Evolutionary conservation across 64 coral and sea anemone species (phyloP), one percentile per base, ranked within the genome.

Genomic region (Stylophora pistillata): DNA sequence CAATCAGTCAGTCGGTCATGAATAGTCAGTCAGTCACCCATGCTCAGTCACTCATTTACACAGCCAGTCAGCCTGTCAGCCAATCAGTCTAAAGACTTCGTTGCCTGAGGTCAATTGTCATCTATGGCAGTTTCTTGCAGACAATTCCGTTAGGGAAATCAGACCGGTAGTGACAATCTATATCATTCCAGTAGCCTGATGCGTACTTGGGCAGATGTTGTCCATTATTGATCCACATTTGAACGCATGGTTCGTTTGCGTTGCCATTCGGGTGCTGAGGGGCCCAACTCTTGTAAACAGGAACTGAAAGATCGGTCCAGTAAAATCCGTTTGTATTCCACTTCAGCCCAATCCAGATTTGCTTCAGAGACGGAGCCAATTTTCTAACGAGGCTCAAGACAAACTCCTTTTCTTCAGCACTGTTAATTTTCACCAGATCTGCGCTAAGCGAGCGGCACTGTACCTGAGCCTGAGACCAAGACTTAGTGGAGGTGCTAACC

Each of bases 261-360:
- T 70, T 68, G 59, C 80, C 61, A n/a, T 71, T 84, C 5, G 80
- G 80, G 53, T 84, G 60, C 7, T 27, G 0, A 0, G 61, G 33
- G 27, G 80, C 80, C 60, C 60, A 84, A 37, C 29, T 69, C 11
- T 25, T 84, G 62, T 69, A 84, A n/a, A 25, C 32, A 9, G 80
- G 34, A 69, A 84, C 33, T 2, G 80, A 84, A 37, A 16, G 0
- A 69, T 84, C 80, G n/a, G 15, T 27, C 80, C 80, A 84, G 17
- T 77, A 53, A 18, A 63, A 69, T 26, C 11, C 13, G 17, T 17
- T 68, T 68, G 64, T 14, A 17, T 13, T 16, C 58, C 59, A 82
- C 58, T 82, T 58, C 28, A 82, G 57, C 15, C 78, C 78, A 29
- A 82, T 82, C 78, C 78, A 82, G 23, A 82, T 58, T 17, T 64